Conservation (phyloP, 2,797 vertebrate species). For the Acrossocheilus fasciatus region DNA sequence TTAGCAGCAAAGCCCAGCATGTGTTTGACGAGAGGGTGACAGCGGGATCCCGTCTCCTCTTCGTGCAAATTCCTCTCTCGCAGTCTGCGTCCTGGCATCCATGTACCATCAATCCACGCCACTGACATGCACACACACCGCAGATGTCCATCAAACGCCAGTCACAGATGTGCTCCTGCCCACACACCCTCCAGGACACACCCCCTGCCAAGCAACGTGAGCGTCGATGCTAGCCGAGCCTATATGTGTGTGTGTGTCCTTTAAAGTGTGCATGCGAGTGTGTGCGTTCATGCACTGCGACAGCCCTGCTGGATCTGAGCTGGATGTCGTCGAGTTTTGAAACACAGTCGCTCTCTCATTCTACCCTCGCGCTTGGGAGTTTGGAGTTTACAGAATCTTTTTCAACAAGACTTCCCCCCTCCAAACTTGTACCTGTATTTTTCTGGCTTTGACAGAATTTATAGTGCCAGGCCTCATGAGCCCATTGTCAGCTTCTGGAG, state of each 20-base stretch:
- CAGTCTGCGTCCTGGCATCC: conserved; percentile 56
- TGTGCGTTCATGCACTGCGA: conserved; percentile 11
- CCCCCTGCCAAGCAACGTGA: conserved; percentile 23
- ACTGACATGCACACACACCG: conserved; percentile 52
- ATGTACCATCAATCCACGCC: conserved; percentile 54
- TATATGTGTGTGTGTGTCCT: conserved; percentile 16
- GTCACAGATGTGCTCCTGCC: conserved; percentile 58
- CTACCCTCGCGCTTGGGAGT: not conserved
- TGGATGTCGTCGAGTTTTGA: conserved; percentile 9
- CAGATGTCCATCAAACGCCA: conserved; percentile 54
- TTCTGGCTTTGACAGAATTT: conserved; percentile 44
- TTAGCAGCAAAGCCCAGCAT: conserved; percentile 34
- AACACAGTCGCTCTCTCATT: conserved; percentile 13
- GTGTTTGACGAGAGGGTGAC: conserved; percentile 44
- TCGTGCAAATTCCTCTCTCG: conserved; percentile 51
- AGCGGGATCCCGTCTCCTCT: conserved; percentile 48
- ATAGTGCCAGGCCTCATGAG: conserved; percentile 43
- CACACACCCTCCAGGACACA: conserved; percentile 50
- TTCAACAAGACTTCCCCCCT: conserved; percentile 18
- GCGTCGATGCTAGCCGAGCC: conserved; percentile 28
- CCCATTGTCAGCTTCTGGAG: conserved; percentile 17
- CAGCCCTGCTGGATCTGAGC: conserved; percentile 33
- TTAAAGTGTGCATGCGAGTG: not conserved
- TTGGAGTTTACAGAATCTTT: conserved; percentile 39
- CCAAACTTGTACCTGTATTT: conserved; percentile 46